phyloP scores from a whole-genome alignment of 35 echinoderm and acorn worm species.

The Lytechinus pictus region DNA sequence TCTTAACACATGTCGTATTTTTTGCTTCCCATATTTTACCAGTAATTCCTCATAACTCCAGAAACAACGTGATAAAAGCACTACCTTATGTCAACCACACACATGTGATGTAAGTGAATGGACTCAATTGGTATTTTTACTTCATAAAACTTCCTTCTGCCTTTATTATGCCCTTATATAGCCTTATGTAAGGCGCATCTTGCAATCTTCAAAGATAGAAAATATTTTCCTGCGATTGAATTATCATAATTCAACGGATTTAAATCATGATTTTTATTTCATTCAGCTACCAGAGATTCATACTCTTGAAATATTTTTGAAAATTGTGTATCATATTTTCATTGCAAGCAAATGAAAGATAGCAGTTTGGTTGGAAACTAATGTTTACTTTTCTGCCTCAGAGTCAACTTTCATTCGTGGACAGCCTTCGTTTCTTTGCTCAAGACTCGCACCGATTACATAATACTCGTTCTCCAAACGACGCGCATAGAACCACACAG shows the following conservation, averaged over 20 bases:
- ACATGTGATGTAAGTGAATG: neutral
- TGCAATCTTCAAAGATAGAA: neutral
- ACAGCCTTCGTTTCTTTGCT: neutral
- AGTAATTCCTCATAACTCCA: neutral
- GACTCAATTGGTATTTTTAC: neutral
- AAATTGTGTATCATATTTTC: too few species aligned
- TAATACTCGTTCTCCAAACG: neutral
- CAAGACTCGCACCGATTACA: neutral
- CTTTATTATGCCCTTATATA: neutral
- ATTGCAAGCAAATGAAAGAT: neutral
- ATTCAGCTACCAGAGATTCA: too few species aligned
- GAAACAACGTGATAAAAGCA: neutral
- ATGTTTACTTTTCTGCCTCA: neutral
- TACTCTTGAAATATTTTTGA: too few species aligned
- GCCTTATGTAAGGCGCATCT: neutral
- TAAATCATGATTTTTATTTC: too few species aligned
- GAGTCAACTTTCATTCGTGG: neutral
- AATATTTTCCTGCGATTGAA: too few species aligned
- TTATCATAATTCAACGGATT: too few species aligned
- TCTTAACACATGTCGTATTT: neutral
- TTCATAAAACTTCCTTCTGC: neutral
- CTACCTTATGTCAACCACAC: neutral
- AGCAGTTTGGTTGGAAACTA: neutral
- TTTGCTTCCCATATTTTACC: neutral
- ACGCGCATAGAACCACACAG: neutral